Percentiles rank a stretch among this genome's conserved stretches.
Evolutionary conservation across 2,888 invertebrate genomes (phyloP).

Genomic region (Ichneumoninae sp.): DNA sequence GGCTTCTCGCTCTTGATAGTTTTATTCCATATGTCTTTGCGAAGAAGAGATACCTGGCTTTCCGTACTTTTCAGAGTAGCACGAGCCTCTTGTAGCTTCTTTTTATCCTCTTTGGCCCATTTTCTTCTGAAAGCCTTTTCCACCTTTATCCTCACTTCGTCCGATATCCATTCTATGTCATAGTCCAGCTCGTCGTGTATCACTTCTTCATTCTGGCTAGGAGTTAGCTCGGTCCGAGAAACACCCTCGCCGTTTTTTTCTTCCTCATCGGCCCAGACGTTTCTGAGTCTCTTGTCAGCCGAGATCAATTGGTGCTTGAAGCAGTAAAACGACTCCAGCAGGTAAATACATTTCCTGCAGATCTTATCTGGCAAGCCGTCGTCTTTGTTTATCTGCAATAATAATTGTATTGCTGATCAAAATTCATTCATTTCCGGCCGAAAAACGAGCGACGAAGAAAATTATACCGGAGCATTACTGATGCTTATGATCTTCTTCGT

Average conservation of each 20-base stretch:
- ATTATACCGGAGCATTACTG: constrained; percentile 68
- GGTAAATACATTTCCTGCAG: constrained; percentile 72
- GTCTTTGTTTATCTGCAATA: constrained; percentile 65
- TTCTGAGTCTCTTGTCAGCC: constrained; percentile 64
- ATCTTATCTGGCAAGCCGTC: constrained; percentile 70
- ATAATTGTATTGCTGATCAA: neutral
- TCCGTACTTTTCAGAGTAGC: neutral
- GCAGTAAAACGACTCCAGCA: constrained; percentile 70
- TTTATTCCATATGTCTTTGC: neutral
- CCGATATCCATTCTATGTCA: constrained; percentile 70
- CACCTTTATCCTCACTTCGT: constrained; percentile 69
- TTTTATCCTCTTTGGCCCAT: constrained; percentile 13
- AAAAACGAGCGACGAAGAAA: neutral
- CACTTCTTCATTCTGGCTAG: neutral
- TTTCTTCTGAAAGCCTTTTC: constrained; percentile 68
- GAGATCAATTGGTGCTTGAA: constrained; percentile 71
- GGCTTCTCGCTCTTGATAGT: neutral
- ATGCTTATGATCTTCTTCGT: constrained; percentile 69
- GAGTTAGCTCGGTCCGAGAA: neutral
- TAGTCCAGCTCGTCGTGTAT: constrained; percentile 67
- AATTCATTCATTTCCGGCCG: neutral
- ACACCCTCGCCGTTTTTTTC: neutral
- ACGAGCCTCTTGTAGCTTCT: constrained; percentile 15
- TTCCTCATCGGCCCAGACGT: neutral
- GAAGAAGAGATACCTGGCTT: neutral